These are phyloP conservation scores for Ochropleura leucogaster DNA, from an alignment of 2,888 invertebrate genomes.

Conservation along the genomic window DNA sequence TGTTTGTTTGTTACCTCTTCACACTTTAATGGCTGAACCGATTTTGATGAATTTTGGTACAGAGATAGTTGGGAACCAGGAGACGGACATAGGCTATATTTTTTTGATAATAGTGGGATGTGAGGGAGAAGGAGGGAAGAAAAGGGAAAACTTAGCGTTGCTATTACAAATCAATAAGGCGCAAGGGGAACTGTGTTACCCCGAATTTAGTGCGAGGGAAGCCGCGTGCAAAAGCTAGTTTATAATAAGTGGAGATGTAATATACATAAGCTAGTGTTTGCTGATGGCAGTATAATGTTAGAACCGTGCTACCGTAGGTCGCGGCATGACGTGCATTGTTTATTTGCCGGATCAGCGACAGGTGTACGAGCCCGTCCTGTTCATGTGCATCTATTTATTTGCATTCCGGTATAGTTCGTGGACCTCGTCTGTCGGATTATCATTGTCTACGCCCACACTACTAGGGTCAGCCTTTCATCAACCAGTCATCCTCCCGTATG, in stretches of 20 bases:
- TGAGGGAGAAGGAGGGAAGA: no score
- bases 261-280: slow-evolving; percentile 46
- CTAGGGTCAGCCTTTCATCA: slow-evolving; percentile 82
- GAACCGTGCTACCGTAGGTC: slow-evolving; percentile 72
- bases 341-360: slow-evolving; percentile 85
- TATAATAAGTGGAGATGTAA: slow-evolving; percentile 23
- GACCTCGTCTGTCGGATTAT: slow-evolving; percentile 82
- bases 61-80: no score
- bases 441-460: slow-evolving; percentile 79
- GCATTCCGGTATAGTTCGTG: slow-evolving; percentile 88
- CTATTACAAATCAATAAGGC: no score
- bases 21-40: no score
- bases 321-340: slow-evolving; percentile 85
- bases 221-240: no score
- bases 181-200: no score
- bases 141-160: no score
- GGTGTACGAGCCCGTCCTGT: slow-evolving; percentile 87
- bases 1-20: no score
- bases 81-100: no score
- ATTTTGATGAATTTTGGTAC: no score
- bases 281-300: slow-evolving; percentile 60
- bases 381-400: slow-evolving; percentile 88
- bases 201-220: no score
- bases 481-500: slow-evolving; percentile 63
- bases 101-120: no score